Evolutionary conservation across 2,888 invertebrate species (phyloP), one percentile per base, ranked within the genome.

Genomic region (Cantharis rufa): DNA sequence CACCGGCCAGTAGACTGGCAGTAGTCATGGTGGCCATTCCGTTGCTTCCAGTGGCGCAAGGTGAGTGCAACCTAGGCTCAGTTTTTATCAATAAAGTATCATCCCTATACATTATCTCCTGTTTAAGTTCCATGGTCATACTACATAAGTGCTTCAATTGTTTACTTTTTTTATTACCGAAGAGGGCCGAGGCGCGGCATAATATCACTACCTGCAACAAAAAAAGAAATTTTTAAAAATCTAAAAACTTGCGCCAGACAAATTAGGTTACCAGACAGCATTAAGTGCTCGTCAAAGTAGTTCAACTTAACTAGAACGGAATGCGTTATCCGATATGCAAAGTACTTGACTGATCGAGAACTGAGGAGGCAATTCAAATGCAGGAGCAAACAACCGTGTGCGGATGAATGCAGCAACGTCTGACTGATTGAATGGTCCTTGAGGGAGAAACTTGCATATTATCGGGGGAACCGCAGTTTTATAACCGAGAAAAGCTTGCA

Each of bases 81-180:
- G 88, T 86, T 87, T 91, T 91, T 82, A 90, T 90, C 72, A 84
- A 81, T 82, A 87, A 84, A 81, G 86, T 84, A 81, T 88, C 88
- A 85, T 87, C 90, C 86, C 85, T 90, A 89, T 87, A 92, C 88
- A 91, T 90, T 89, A 92, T 90, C 86, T 92, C 92, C 90, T 91
- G 92, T 87, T 92, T 92, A 87, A 92, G 87, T 88, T 92, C 92
- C 92, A 92, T 92, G 68, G 69, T 76, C 66, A 28, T 27, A 66
- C 70, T 64, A 24, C 32, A 28, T 21, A 11, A 27, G 16, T 80
- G 78, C 74, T 76, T 78, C 70, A 66, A 62, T 64, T 48, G 63
- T 24, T 73, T 82, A 83, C 83, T 81, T 82, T 81, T n/a, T 80
- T 80, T 82, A 82, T 83, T 83, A 85, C 81, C 84, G 86, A 73